Evolutionary conservation across 2,888 invertebrate genomes (phyloP), one percentile per base, ranked within the genome.

Genomic region (Polylopha cassiicola): DNA sequence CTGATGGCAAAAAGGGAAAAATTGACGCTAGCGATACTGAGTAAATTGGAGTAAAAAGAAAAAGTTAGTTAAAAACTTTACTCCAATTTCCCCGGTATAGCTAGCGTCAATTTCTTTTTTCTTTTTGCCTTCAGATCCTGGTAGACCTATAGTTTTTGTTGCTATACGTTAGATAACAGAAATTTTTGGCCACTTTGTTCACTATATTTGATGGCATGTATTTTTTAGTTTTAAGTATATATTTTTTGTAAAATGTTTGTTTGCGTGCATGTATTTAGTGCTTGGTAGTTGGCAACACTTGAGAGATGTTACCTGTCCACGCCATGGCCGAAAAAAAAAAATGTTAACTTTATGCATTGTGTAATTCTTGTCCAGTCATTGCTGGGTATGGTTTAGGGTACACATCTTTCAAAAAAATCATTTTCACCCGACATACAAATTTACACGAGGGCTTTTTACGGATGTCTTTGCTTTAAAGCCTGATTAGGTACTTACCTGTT

Each of bases 251-350:
- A 49, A 46, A 43, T 31, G 24, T 47, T 60, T 58, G 62, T 70
- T 70, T 72, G 78, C 73, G 73, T 70, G 73, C 69, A 60, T 57
- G 55, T 47, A 56, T 57, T 45, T 48, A 53, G 55, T 55, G 68
- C 68, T 67, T 67, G 53, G 65, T 55, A 68, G 60, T 63, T 64
- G 65, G 53, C 52, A 62, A 71, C 77, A 77, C 77, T 81, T 84
- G 85, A 84, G 84, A 85, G 85, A 84, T 85, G 85, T 82, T 81
- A 71, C 80, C 82, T 77, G 73, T 63, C 71, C 65, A 65, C 59
- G 67, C 73, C 67, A 66, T 61, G 67, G 73, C 75, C 66, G 65
- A 65, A 62, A 6, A 16, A 1, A 16, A 9, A 7, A 4, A 24
- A 13, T n/a, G 18, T n/a, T 16, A 9, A 6, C 7, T 26, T 26